Percentiles rank a stretch among this genome's conserved stretches.
Evolutionary conservation across 2,113 vertebrate genomes (phyloP).

Genomic region (Etheostoma spectabile): DNA sequence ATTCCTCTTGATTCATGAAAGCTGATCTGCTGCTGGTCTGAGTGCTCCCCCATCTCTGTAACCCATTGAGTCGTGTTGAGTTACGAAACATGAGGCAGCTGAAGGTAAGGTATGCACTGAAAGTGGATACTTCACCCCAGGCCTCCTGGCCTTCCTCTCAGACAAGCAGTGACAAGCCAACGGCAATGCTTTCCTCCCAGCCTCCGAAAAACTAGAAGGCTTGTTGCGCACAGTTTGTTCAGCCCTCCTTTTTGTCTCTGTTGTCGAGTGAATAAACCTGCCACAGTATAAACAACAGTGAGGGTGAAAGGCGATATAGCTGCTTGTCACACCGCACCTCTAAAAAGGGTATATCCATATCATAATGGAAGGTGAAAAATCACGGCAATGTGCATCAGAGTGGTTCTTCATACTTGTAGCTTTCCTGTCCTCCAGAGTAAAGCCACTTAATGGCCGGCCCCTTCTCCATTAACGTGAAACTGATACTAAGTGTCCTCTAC

Average conservation of each 20-base stretch:
- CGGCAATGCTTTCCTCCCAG: conserved; percentile 59
- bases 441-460: conserved; percentile 65
- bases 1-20: conserved; percentile 77
- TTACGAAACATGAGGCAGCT: conserved; percentile 84
- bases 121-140: conserved; percentile 84
- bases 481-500: conserved; percentile 73
- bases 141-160: conserved; percentile 80
- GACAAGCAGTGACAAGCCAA: conserved; percentile 80
- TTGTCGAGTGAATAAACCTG: conserved; percentile 57
- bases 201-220: conserved; percentile 66
- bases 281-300: conserved; percentile 58
- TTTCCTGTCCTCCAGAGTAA: conserved; percentile 66
- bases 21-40: conserved; percentile 63
- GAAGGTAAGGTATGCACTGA: conserved; percentile 85
- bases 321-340: conserved; percentile 47
- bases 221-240: conserved; percentile 53
- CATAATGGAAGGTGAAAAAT: conserved; percentile 68
- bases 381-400: conserved; percentile 59
- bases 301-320: conserved; percentile 64
- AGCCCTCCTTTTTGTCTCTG: conserved; percentile 50
- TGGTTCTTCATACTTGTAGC: conserved; percentile 28
- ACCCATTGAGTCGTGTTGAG: conserved; percentile 79
- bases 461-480: conserved; percentile 76
- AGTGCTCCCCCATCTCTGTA: conserved; percentile 76
- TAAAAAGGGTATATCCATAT: conserved; percentile 52